Evolutionary conservation across 2,797 vertebrate genomes (phyloP).

Genomic region (Eupleurogrammus muticus): DNA sequence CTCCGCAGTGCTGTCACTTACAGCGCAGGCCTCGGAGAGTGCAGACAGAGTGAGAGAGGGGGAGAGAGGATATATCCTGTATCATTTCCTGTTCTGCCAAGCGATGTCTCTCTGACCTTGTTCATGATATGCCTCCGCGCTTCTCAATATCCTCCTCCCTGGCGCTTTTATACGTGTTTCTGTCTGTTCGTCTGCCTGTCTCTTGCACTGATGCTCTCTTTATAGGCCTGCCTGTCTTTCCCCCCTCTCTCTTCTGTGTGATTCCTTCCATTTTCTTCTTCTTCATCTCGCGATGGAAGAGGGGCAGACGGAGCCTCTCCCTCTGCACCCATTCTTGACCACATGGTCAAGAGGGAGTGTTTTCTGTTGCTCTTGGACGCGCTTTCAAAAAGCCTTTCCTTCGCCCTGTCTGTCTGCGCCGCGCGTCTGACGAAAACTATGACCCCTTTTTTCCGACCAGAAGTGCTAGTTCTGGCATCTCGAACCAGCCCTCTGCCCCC

Average conservation of each 20-base stretch:
- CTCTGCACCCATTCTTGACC: conserved; percentile 76
- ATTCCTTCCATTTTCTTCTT: conserved; percentile 30
- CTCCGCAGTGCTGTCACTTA: conserved; percentile 77
- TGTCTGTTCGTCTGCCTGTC: conserved; percentile 58
- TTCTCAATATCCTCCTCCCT: conserved; percentile 72
- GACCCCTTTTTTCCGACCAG: conserved; percentile 74
- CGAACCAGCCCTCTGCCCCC: conserved; percentile 34
- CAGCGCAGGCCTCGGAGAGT: conserved; percentile 53
- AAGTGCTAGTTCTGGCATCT: conserved; percentile 80
- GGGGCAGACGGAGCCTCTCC: conserved; percentile 70
- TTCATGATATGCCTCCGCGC: conserved; percentile 72
- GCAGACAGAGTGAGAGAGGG: conserved; percentile 40
- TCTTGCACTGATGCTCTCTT: conserved; percentile 35
- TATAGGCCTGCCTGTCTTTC: conserved; percentile 37
- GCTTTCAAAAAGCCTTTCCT: conserved; percentile 76
- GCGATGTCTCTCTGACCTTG: conserved; percentile 82
- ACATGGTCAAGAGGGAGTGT: conserved; percentile 74
- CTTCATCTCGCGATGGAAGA: conserved; percentile 55
- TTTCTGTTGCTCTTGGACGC: conserved; percentile 81
- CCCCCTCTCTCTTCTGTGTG: conserved; percentile 27
- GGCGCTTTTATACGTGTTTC: conserved; percentile 58
- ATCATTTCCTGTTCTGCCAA: conserved; percentile 83
- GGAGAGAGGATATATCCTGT: conserved; percentile 76
- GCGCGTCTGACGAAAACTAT: conserved; percentile 74
- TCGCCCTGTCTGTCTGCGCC: conserved; percentile 70